Base-by-base conservation (phyloP, 2,797 vertebrate genomes). In the Sorex maritimensis region DNA sequence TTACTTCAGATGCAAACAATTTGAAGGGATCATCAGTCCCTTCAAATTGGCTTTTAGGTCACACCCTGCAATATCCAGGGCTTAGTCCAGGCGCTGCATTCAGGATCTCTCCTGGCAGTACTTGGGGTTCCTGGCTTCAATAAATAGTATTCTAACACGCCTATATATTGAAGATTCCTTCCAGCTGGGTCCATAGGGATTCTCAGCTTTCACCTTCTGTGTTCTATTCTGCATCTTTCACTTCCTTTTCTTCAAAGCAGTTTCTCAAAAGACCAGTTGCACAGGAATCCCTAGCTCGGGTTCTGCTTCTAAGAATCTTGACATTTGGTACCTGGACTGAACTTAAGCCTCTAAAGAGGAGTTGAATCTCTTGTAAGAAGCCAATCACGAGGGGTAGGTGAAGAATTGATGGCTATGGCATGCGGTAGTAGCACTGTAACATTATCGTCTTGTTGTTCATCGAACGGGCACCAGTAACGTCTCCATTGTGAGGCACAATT, bases 291-390 rank as follows among this genome's bases (percentile, higher is more conserved):
- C 10, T 63, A 8, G 44, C 10, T 79, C 38, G 12, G 28, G 5
- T 2, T 91, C 61, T 69, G 52, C 17, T 85, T 85, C 75, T 83
- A 58, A 85, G 30, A n/a, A 80, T 49, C 11, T 52, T 61, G 52
- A 85, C 4, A 17, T 44, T 26, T 77, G 8, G 3, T 38, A n/a
- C 17, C 38, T 30, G 5, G 10, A 34, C 44, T 72, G 21, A 84
- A 81, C 55, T 93, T 41, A 49, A 74, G 3, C n/a, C 24, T 65
- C 8, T 63, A 75, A 78, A 21, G 15, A 30, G 72, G 49, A 68
- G 17, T 52, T 83, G 68, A 2, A 14, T 61, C 9, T 67, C 55
- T 30, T 72, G 15, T 38, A 5, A 82, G 23, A 89, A 73, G 4
- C 4, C 17, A 3, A 2, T 61, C 23, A 44, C 13, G 3, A 4